Conservation (phyloP, 2,797 vertebrate species). For the Tinamus major region DNA sequence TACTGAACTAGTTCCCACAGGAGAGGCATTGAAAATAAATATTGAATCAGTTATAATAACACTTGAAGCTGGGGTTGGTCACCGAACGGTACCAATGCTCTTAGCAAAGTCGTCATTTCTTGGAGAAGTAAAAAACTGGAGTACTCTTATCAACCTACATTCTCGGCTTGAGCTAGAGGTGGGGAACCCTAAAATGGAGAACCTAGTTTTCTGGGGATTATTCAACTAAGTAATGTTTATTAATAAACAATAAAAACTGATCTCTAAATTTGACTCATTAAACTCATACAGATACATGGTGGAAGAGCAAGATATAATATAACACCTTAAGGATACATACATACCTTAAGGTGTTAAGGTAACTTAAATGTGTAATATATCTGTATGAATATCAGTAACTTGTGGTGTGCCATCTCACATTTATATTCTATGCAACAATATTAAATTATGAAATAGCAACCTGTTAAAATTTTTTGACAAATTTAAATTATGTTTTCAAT, state of each 20-base stretch:
- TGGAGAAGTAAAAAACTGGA: conserved; percentile 93
- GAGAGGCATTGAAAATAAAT: conserved; percentile 87
- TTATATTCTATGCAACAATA: background rate
- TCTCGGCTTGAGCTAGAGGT: conserved; percentile 85
- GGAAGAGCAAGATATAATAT: background rate
- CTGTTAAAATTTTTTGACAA: background rate
- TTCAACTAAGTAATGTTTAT: background rate
- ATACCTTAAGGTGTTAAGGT: background rate
- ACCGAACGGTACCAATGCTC: conserved; percentile 95
- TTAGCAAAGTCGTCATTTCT: conserved; percentile 92
- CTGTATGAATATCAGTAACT: background rate
- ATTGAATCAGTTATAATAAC: conserved; percentile 92
- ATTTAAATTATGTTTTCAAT: background rate
- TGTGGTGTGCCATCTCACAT: background rate
- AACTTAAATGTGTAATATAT: background rate
- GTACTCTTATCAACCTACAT: conserved; percentile 91
- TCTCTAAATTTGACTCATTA: background rate
- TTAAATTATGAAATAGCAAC: background rate
- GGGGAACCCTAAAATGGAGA: background rate
- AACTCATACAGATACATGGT: background rate
- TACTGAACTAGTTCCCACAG: conserved; percentile 83
- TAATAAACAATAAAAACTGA: background rate
- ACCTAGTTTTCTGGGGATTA: background rate
- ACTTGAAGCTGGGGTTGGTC: conserved; percentile 95
- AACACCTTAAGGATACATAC: background rate